Percentiles rank a stretch among this genome's conserved stretches.
Conservation (phyloP, 2,113 vertebrate species). For the Thermophis baileyi region DNA sequence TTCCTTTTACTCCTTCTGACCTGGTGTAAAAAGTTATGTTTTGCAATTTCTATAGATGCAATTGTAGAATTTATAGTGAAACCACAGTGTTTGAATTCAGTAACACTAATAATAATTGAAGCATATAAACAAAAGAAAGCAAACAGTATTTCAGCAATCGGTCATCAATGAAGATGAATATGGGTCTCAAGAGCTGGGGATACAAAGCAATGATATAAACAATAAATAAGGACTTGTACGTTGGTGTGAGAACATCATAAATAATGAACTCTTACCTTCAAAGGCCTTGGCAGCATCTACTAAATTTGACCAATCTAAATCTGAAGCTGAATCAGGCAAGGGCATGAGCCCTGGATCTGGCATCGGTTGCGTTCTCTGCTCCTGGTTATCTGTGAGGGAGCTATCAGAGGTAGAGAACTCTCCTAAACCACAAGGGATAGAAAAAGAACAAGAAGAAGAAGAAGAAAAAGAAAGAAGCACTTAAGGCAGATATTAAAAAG, state of each 20-base stretch:
- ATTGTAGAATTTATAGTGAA: not conserved
- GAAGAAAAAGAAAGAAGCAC: not conserved
- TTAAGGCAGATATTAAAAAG: not conserved
- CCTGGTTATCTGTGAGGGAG: constrained; percentile 85
- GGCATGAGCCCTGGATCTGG: constrained; percentile 90
- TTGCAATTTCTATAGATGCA: not conserved
- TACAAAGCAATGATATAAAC: not conserved
- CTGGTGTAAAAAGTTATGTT: constrained; percentile 11
- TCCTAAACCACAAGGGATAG: constrained; percentile 63
- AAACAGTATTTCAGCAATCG: not conserved
- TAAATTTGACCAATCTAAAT: constrained; percentile 93
- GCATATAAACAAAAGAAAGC: not conserved
- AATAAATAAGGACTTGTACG: not conserved
- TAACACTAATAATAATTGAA: not conserved
- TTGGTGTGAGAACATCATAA: not conserved
- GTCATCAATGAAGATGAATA: not conserved
- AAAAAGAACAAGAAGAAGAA: not conserved
- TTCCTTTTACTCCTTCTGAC: not conserved
- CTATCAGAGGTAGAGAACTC: constrained; percentile 89
- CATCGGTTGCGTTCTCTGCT: constrained; percentile 82
- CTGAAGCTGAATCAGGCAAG: constrained; percentile 83
- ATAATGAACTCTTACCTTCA: constrained; percentile 75
- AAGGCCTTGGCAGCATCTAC: constrained; percentile 95
- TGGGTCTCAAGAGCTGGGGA: constrained; percentile 24
- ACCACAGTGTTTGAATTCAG: not conserved